phyloP scores from a whole-genome alignment of 2,888 invertebrate genomes.

The Diaprepes abbreviatus region DNA sequence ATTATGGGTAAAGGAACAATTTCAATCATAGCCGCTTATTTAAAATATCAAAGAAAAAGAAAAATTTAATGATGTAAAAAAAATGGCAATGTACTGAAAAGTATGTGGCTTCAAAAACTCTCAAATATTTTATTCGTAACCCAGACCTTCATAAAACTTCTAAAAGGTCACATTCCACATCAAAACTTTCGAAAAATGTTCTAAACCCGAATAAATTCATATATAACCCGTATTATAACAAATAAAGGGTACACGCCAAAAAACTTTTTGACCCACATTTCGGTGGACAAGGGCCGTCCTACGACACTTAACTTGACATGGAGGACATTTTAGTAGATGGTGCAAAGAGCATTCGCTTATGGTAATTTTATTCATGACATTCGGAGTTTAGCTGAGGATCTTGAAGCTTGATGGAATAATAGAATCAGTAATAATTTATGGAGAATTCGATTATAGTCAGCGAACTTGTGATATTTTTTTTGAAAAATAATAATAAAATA shows the following conservation, averaged over 20 bases:
- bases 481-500: no score
- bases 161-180: constrained; percentile 10
- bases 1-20: no score
- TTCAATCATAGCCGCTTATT: no score
- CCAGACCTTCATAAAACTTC: constrained; percentile 13
- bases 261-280: constrained; percentile 34
- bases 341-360: constrained; percentile 32
- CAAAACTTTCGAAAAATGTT: constrained; percentile 14
- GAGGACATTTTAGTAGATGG: constrained; percentile 28
- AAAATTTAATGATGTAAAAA: no score
- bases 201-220: constrained; percentile 22
- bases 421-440: constrained; percentile 2
- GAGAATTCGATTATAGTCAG: background rate
- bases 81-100: no score
- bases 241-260: constrained; percentile 24
- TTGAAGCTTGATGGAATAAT: constrained; percentile 20
- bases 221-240: constrained; percentile 22
- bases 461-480: background rate
- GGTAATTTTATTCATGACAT: constrained; percentile 41
- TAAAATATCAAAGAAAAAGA: no score
- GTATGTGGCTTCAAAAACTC: no score
- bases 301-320: constrained; percentile 32
- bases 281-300: constrained; percentile 23
- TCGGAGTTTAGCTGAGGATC: constrained; percentile 30
- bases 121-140: background rate